Percentiles rank a stretch among this genome's conserved stretches.
phyloP scores from a whole-genome alignment of 2,797 vertebrate species.

The Cuculus canorus region DNA sequence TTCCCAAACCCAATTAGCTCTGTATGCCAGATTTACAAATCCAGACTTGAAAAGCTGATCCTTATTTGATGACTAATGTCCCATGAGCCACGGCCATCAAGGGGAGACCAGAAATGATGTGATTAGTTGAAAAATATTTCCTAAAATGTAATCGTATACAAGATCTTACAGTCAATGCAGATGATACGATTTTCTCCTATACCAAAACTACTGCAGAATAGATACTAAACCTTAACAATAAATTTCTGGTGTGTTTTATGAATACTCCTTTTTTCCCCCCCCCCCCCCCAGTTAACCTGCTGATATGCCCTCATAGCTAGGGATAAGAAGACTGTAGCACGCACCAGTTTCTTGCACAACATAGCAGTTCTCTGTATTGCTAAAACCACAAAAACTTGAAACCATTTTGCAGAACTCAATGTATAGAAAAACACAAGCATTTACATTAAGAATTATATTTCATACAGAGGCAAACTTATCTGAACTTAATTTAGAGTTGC shows the following conservation, averaged over 20 bases:
- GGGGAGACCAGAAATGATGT: neutral
- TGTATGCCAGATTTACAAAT: neutral
- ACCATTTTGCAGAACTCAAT: neutral
- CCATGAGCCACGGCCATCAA: neutral
- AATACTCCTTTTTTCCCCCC: neutral
- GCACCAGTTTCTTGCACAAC: neutral
- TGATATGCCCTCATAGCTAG: neutral
- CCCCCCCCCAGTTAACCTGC: neutral
- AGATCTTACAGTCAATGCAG: neutral
- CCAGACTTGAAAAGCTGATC: neutral
- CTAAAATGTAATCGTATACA: neutral
- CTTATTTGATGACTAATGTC: neutral
- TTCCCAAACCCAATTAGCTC: slow-evolving; percentile 61
- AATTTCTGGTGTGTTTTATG: neutral
- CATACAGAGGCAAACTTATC: neutral
- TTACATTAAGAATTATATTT: neutral
- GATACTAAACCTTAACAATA: neutral
- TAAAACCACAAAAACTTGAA: neutral
- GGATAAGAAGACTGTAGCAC: neutral
- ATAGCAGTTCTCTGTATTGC: neutral
- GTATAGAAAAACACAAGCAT: neutral
- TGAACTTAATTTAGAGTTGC: neutral
- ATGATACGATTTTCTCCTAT: neutral
- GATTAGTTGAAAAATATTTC: neutral
- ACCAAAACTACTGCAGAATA: neutral